Conservation (phyloP, 2,888 invertebrate species). For the Byasa hedistus region DNA sequence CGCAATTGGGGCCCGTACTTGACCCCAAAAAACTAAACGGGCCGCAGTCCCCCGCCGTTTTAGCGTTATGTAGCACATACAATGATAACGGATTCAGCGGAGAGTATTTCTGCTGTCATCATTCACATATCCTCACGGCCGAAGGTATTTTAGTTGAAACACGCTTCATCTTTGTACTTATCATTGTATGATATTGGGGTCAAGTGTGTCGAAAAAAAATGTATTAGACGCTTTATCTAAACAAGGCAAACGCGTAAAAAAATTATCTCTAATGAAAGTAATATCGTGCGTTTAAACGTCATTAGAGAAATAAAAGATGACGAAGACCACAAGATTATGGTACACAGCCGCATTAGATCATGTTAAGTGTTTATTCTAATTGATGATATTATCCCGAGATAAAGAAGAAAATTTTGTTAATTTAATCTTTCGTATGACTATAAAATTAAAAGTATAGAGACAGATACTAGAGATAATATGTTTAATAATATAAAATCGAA, state of each 20-base stretch:
- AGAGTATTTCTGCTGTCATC: too few relatives aligned
- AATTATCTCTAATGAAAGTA: conserved; percentile 6
- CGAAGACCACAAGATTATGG: conserved; percentile 43
- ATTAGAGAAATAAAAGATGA: conserved; percentile 10
- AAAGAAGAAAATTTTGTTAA: background rate
- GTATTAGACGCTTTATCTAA: too few relatives aligned
- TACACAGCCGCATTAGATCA: conserved; percentile 38
- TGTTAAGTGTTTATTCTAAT: conserved; percentile 50
- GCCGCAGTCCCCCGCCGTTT: conserved; percentile 45
- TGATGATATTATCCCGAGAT: conserved; percentile 51
- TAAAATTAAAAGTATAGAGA: too few relatives aligned
- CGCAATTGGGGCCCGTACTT: conserved; percentile 39
- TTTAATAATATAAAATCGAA: too few relatives aligned
- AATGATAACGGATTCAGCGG: conserved; percentile 27
- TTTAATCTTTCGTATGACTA: too few relatives aligned
- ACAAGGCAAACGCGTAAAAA: too few relatives aligned
- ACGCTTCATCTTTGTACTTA: too few relatives aligned
- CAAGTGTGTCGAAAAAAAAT: too few relatives aligned
- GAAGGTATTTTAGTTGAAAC: too few relatives aligned
- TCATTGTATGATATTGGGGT: too few relatives aligned
- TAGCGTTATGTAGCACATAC: conserved; percentile 48
- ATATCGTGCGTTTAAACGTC: conserved; percentile 7
- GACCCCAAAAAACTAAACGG: conserved; percentile 47
- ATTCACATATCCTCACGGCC: too few relatives aligned
- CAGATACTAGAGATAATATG: too few relatives aligned